Evolutionary conservation across 2,888 invertebrate genomes (phyloP).

Genomic region (Ophion ventricosus): DNA sequence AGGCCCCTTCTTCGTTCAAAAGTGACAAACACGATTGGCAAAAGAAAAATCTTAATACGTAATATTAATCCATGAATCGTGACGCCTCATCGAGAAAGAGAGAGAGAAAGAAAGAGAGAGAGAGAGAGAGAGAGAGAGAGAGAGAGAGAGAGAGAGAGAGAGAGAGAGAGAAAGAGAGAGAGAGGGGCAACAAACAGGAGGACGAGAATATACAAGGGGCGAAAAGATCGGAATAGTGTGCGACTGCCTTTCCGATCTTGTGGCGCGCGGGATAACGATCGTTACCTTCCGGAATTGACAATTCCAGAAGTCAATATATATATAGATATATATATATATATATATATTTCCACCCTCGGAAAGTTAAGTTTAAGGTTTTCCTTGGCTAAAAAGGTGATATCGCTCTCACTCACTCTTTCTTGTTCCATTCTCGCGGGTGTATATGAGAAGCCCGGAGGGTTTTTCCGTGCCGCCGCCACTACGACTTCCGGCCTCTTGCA

Average conservation of each 20-base stretch:
- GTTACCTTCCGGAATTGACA: constrained; percentile 65
- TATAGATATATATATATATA: no score
- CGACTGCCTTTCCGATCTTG: constrained; percentile 55
- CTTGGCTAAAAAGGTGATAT: constrained; percentile 47
- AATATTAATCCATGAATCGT: not conserved
- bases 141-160: not conserved
- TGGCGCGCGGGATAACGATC: constrained; percentile 61
- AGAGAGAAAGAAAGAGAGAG: not conserved
- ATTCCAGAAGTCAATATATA: constrained; percentile 56
- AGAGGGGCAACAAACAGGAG: not conserved
- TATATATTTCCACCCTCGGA: constrained; percentile 30
- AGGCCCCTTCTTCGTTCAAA: not conserved
- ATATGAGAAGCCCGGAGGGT: constrained; percentile 53
- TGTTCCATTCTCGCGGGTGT: constrained; percentile 2
- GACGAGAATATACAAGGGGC: constrained; percentile 28
- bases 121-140: not conserved
- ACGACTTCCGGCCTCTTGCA: constrained; percentile 75
- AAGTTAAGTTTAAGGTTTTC: constrained; percentile 59
- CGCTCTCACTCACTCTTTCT: constrained; percentile 37
- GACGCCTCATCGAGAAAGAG: not conserved
- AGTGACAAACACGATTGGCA: not conserved
- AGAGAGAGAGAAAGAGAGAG: not conserved
- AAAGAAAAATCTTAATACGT: not conserved
- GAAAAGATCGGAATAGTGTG: constrained; percentile 49
- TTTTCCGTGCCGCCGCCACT: constrained; percentile 67